These are phyloP conservation scores for Andricus curvator DNA, from an alignment of 2,888 invertebrate species.

Conservation along the genomic window DNA sequence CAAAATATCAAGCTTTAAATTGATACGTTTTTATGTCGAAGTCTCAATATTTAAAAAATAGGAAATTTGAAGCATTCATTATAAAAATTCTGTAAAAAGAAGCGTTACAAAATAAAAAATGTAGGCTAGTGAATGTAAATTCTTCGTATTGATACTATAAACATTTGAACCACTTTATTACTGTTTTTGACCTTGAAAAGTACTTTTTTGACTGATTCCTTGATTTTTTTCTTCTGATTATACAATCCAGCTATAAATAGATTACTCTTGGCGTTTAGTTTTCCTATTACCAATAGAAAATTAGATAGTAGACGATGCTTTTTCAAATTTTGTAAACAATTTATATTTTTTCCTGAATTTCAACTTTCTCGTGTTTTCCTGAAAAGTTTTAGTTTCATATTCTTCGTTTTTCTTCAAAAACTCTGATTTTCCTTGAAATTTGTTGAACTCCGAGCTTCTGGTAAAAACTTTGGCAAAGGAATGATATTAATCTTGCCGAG, in stretches of 20 bases:
- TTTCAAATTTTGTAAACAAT: not conserved
- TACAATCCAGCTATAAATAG: not conserved
- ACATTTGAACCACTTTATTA: no score
- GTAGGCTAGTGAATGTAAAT: no score
- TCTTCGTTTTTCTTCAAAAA: not conserved
- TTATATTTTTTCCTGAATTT: not conserved
- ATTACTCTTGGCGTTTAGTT: not conserved
- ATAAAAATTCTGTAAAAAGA: no score
- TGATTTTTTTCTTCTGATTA: not conserved
- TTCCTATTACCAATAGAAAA: not conserved
- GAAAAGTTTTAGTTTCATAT: not conserved
- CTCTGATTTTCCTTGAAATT: slow-evolving; percentile 10
- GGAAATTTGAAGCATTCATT: no score
- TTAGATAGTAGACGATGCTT: not conserved
- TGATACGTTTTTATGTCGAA: no score
- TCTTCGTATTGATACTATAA: no score
- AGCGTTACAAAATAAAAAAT: no score
- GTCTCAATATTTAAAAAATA: no score
- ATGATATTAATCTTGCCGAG: not conserved
- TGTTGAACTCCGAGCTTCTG: not conserved
- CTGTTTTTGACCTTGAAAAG: not conserved
- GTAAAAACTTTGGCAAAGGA: not conserved
- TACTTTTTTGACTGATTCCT: not conserved
- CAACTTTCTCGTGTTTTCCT: not conserved
- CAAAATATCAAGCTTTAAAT: no score